Base-by-base conservation (phyloP, 2,113 vertebrate genomes). In the Colius striatus region DNA sequence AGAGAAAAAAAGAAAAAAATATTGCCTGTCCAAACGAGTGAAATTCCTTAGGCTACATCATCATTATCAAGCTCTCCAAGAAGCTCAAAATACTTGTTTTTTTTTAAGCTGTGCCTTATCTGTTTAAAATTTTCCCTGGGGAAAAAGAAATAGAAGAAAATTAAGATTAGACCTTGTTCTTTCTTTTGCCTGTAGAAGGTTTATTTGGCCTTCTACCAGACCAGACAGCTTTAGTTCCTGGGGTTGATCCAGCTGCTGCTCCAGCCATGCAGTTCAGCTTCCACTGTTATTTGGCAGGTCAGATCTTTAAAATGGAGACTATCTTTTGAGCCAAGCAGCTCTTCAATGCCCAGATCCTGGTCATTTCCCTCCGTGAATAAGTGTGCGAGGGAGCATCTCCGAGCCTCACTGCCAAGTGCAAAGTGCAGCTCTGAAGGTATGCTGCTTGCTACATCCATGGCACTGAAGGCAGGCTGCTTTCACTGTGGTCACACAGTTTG, bases 171-270 rank as follows among this genome's bases (percentile, higher is more conserved):
- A 83, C 13, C 5, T 10, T 34, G 18, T 72, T 94, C 62, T 91
- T 90, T 94, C 73, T 84, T 95, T 82, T 87, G 81, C 23, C 34
- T 92, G 32, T 90, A 87, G 78, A 97, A 95, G 77, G 57, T 63
- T 95, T 88, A 5, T 78, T 95, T 97, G 95, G 86, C 76, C 53
- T 90, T 85, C 55, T 86, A 95, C 95, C 94, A 96, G 87, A 70
- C 38, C 85, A 90, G 65, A 92, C 62, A 76, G 94, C 86, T 95
- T 95, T 93, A 89, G 84, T 89, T 95, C 74, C 75, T 72, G 73
- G 68, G 60, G 60, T 43, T 77, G 70, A 27, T 94, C 79, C 63
- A 81, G 61, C 73, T 80, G 83, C 84, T 92, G 36, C 30, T 92
- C 72, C 76, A 78, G 66, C 76, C 50, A 20, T 6, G 15, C 57